Percentiles rank a stretch among this genome's conserved stretches.
These are phyloP conservation scores for Dusona sp. DNA, from an alignment of 2,888 invertebrate species.

Conservation along the genomic window DNA sequence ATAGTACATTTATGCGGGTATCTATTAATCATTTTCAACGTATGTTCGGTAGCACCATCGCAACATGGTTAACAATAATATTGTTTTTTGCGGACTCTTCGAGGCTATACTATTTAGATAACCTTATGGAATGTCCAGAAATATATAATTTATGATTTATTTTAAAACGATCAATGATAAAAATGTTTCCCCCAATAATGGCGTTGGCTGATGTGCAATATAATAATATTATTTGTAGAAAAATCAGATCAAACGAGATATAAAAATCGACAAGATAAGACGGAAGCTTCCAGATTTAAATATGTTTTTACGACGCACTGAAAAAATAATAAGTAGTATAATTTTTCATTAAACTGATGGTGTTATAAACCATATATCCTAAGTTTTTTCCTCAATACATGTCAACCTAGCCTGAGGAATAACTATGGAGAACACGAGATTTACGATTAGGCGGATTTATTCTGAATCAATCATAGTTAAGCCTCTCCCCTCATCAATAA, in stretches of 20 bases:
- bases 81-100: neutral
- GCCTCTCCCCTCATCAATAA: neutral
- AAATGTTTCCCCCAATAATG: neutral
- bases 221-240: neutral
- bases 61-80: neutral
- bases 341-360: neutral
- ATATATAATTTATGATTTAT: neutral
- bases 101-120: neutral
- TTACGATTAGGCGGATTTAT: slow-evolving; percentile 13
- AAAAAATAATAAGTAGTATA: neutral
- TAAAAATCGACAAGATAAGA: neutral
- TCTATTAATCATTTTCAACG: neutral
- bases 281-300: neutral
- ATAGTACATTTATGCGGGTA: slow-evolving; percentile 4
- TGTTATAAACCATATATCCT: neutral
- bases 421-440: neutral
- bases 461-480: slow-evolving; percentile 5
- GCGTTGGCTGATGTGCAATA: neutral
- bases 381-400: neutral
- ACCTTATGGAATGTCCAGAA: neutral
- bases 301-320: neutral
- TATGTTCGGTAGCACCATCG: neutral
- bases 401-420: neutral
- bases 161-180: neutral
- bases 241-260: neutral